A percentile compares a stretch with the other conserved stretches of the same genome.
These are phyloP conservation scores for Plutomurus gul DNA, from an alignment of 1,140 invertebrate species.

Conservation along the genomic window DNA sequence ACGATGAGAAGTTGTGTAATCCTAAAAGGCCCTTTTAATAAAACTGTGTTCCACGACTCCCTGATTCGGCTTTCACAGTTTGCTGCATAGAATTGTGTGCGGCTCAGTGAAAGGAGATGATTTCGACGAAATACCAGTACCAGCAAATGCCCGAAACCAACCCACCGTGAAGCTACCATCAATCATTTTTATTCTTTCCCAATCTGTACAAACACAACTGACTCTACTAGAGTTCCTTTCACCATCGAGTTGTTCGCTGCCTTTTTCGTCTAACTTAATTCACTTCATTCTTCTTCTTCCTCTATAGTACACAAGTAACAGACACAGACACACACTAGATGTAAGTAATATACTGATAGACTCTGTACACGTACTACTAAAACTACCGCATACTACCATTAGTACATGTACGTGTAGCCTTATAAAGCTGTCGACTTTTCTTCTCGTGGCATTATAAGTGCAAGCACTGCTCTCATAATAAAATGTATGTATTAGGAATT, in stretches of 20 bases:
- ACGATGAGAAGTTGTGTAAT: neutral
- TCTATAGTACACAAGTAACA: no score
- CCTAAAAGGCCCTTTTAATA: slow-evolving; percentile 25
- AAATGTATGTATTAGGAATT: slow-evolving; percentile 9
- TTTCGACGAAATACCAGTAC: neutral
- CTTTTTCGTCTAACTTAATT: slow-evolving; percentile 8
- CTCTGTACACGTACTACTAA: no score
- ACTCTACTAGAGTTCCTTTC: neutral
- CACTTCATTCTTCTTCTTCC: slow-evolving; percentile 13
- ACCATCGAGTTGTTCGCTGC: neutral
- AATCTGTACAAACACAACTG: slow-evolving; percentile 25
- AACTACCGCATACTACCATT: neutral
- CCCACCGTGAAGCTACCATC: slow-evolving; percentile 6
- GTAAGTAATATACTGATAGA: no score
- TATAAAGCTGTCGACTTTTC: slow-evolving; percentile 19
- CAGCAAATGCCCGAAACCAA: neutral
- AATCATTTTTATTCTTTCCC: slow-evolving; percentile 28
- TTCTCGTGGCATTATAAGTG: neutral
- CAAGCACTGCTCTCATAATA: neutral
- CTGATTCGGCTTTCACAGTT: neutral
- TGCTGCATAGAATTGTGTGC: neutral
- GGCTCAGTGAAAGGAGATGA: neutral
- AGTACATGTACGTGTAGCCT: neutral
- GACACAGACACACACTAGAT: no score
- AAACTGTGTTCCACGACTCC: neutral